phyloP scores from a whole-genome alignment of 2,113 vertebrate species.

The Aldabrachelys gigantea region DNA sequence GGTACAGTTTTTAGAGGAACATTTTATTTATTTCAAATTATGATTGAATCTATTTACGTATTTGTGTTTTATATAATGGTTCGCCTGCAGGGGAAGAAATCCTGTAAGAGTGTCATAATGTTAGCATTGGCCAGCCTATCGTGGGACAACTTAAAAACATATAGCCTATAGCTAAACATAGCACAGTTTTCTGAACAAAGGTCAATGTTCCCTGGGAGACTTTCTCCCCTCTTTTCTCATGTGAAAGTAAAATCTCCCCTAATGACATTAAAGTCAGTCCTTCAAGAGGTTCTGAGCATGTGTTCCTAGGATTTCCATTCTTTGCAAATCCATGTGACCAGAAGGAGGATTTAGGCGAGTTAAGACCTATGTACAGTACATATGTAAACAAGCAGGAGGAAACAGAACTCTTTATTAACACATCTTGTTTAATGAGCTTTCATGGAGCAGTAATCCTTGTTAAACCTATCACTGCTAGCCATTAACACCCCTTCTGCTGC shows the following conservation, averaged over 20 bases:
- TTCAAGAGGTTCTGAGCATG: neutral
- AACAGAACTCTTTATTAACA: neutral
- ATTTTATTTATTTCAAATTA: neutral
- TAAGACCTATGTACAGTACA: neutral
- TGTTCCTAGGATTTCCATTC: neutral
- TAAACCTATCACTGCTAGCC: neutral
- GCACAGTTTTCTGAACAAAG: neutral
- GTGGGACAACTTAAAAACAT: neutral
- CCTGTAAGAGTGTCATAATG: neutral
- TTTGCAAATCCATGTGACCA: neutral
- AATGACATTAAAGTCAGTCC: neutral
- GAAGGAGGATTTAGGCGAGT: neutral
- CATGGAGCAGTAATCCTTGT: neutral
- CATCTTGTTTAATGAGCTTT: neutral
- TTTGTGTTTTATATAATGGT: neutral
- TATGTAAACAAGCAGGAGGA: neutral
- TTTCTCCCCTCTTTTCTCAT: neutral
- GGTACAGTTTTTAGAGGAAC: neutral
- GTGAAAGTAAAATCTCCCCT: neutral
- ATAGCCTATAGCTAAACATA: neutral
- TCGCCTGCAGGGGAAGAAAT: accelerated
- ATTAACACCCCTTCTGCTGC: neutral
- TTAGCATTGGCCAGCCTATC: neutral
- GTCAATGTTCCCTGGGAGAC: neutral
- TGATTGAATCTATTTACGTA: neutral